Evolutionary conservation across 2,888 invertebrate species (phyloP).

Genomic region (Eubasilissa splendida): DNA sequence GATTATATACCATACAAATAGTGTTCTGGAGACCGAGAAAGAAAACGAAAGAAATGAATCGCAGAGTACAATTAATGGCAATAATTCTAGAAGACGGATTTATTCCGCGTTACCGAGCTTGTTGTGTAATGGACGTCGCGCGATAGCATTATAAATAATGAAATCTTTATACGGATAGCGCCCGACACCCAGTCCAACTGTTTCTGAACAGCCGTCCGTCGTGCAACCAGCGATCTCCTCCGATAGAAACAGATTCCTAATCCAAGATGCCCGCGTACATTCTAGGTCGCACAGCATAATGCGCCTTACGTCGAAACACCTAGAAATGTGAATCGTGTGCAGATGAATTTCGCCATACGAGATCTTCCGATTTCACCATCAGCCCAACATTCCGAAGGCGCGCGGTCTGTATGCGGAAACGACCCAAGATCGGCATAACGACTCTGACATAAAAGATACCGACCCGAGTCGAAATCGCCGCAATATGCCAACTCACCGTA

Average conservation of each 20-base stretch:
- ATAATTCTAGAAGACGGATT: too few relatives aligned
- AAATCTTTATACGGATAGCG: too few relatives aligned
- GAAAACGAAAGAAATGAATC: too few relatives aligned
- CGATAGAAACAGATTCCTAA: not conserved
- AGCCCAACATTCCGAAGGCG: not conserved
- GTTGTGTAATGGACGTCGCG: too few relatives aligned
- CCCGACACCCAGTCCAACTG: too few relatives aligned
- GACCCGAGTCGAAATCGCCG: not conserved
- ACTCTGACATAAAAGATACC: constrained; percentile 6
- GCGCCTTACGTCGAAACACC: not conserved
- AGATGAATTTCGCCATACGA: constrained; percentile 12
- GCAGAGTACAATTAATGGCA: too few relatives aligned
- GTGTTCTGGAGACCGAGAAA: too few relatives aligned
- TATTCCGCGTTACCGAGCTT: too few relatives aligned
- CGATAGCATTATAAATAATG: too few relatives aligned
- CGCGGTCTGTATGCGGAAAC: constrained; percentile 13
- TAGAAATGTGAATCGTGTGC: constrained; percentile 18
- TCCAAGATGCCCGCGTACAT: not conserved
- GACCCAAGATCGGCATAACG: not conserved
- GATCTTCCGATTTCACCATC: constrained; percentile 10
- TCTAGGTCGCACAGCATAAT: constrained; percentile 4
- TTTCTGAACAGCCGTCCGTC: not conserved
- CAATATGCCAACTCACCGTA: constrained; percentile 21
- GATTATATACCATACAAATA: too few relatives aligned
- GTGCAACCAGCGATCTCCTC: not conserved